Evolutionary conservation across 2,888 invertebrate genomes (phyloP).

Genomic region (Polydrusus cervinus): DNA sequence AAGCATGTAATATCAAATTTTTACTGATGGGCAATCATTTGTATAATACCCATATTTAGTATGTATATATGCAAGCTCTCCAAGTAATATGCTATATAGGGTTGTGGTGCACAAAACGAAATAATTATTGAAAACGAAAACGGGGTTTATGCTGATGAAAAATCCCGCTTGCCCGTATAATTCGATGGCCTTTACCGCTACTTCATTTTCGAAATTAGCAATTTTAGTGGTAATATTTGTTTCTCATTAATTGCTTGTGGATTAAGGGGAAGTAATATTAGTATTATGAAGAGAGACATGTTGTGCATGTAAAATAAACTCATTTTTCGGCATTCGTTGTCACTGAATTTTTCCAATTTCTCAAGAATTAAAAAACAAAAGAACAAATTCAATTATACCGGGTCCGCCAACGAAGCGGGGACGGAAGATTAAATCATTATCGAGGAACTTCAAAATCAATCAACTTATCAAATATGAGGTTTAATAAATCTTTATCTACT

Average conservation of each 20-base stretch:
- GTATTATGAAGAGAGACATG: too few species aligned
- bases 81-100: conserved; percentile 21
- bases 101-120: conserved; percentile 28
- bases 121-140: conserved; percentile 32
- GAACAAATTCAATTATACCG: too few species aligned
- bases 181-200: conserved; percentile 15
- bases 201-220: conserved; percentile 26
- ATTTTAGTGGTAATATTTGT: conserved; percentile 24
- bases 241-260: conserved; percentile 6
- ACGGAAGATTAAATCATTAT: too few species aligned
- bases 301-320: too few species aligned
- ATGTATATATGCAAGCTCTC: conserved; percentile 39
- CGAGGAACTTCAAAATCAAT: too few species aligned
- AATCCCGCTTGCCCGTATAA: conserved; percentile 17
- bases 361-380: too few species aligned
- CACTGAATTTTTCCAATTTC: too few species aligned
- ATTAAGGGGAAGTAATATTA: conserved; percentile 16
- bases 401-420: too few species aligned
- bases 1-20: conserved; percentile 18
- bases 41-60: conserved; percentile 30
- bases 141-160: conserved; percentile 32
- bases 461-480: too few species aligned
- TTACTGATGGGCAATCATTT: conserved; percentile 28
- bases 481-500: too few species aligned
- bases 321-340: too few species aligned